A percentile compares a stretch with the other conserved stretches of the same genome.
Conservation (phyloP, 2,113 vertebrate species). For the Brachypodius melanocephalos region DNA sequence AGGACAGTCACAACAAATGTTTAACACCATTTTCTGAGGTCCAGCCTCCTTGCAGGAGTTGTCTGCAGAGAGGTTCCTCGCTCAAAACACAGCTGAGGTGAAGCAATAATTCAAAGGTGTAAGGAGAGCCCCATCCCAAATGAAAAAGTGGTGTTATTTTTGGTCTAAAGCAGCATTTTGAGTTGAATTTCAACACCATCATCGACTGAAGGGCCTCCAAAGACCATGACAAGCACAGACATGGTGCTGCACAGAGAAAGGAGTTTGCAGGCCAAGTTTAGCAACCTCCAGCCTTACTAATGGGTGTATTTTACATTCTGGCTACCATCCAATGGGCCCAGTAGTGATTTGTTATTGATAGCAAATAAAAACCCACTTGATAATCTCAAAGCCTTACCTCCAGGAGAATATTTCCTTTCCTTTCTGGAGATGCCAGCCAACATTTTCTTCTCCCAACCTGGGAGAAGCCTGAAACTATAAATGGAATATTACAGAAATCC, state of each 20-base stretch:
- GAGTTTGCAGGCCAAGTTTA: not conserved
- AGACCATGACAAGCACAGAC: not conserved
- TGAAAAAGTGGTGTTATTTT: not conserved
- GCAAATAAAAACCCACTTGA: conserved; percentile 50
- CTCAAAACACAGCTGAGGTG: not conserved
- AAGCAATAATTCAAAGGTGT: not conserved
- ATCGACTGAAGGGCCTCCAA: not conserved
- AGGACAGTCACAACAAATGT: not conserved
- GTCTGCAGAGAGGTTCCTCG: not conserved
- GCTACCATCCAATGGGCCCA: not conserved
- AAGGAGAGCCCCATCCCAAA: not conserved
- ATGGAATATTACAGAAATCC: conserved; percentile 14
- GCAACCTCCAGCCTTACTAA: not conserved
- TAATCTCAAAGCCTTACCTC: conserved; percentile 9
- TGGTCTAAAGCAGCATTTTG: not conserved
- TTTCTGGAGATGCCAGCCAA: conserved; percentile 15
- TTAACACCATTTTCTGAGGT: not conserved
- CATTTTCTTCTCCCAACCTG: not conserved
- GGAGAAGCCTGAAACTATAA: not conserved
- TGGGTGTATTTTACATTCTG: conserved; percentile 6
- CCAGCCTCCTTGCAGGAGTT: not conserved
- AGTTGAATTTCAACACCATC: not conserved
- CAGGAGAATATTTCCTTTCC: conserved; percentile 43
- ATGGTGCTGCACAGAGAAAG: not conserved
- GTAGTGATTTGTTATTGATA: conserved; percentile 51